phyloP scores from a whole-genome alignment of 2,888 invertebrate species.

The Tetragonula carbonaria region DNA sequence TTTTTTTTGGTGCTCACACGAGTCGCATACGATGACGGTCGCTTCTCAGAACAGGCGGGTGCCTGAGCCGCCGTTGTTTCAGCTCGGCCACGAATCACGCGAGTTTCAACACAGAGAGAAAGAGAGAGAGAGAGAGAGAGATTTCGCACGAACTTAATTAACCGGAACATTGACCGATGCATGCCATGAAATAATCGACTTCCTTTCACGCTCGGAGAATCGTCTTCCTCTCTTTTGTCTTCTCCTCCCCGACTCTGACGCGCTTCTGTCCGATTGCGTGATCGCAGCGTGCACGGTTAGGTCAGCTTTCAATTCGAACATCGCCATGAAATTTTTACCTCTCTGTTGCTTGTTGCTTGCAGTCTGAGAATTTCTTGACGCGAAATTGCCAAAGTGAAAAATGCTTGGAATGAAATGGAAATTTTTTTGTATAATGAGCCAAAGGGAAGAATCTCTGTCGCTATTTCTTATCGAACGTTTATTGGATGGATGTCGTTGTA shows the following conservation, averaged over 20 bases:
- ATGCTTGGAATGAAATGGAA: neutral
- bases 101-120: conserved; percentile 60
- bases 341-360: neutral
- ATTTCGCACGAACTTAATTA: conserved; percentile 80
- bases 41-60: conserved; percentile 25
- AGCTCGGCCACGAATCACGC: conserved; percentile 46
- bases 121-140: conserved; percentile 46
- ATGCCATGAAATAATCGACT: conserved; percentile 63
- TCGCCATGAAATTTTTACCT: neutral
- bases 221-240: conserved; percentile 32
- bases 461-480: neutral
- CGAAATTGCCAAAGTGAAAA: no score
- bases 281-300: neutral
- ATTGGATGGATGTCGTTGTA: neutral
- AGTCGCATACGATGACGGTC: conserved; percentile 67
- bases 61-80: conserved; percentile 31
- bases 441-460: neutral
- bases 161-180: conserved; percentile 70
- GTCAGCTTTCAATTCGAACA: neutral
- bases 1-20: conserved; percentile 51
- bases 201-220: conserved; percentile 40
- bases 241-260: neutral
- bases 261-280: conserved; percentile 15
- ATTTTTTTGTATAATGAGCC: neutral
- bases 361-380: neutral